Conservation (phyloP, 1,140 invertebrate genomes). For the Lordiphosa clarofinis region DNA sequence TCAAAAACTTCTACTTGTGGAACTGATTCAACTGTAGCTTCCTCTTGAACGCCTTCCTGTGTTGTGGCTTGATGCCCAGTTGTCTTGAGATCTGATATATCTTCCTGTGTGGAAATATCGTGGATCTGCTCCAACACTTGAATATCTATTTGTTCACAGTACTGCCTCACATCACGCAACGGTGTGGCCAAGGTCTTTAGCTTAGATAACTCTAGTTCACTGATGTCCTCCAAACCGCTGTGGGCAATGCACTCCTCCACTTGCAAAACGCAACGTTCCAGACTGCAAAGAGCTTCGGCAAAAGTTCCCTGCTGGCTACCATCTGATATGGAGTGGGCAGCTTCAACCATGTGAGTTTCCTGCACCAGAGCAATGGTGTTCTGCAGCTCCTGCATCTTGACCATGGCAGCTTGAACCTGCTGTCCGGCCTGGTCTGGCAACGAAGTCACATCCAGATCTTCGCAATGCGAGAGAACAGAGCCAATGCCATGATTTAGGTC, state of each 20-base stretch:
- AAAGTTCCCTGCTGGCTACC: constrained; percentile 53
- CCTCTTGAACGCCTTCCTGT: constrained; percentile 64
- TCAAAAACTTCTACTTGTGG: constrained; percentile 42
- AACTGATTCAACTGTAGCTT: constrained; percentile 13
- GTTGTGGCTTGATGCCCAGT: constrained; percentile 78
- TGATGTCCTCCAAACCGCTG: constrained; percentile 45
- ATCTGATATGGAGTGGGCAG: constrained; percentile 46
- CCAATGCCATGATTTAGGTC: constrained; percentile 67
- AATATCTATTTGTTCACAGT: constrained; percentile 58
- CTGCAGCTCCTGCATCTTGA: constrained; percentile 60
- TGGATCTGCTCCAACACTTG: constrained; percentile 54
- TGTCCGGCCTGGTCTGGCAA: constrained; percentile 26
- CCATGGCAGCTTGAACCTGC: constrained; percentile 61
- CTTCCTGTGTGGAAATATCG: constrained; percentile 64
- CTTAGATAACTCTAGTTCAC: constrained; percentile 51
- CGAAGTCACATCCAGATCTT: constrained; percentile 47
- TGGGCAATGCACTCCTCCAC: constrained; percentile 66
- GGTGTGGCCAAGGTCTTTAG: constrained; percentile 58
- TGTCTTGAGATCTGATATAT: constrained; percentile 68
- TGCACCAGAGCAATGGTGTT: constrained; percentile 53
- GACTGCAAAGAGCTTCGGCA: constrained; percentile 61
- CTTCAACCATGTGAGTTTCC: constrained; percentile 41
- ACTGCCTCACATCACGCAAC: constrained; percentile 52
- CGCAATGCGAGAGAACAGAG: constrained; percentile 53
- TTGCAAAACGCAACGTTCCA: constrained; percentile 64